Percentiles rank a stretch among this genome's conserved stretches.
Conservation (phyloP, 2,888 invertebrate species). For the Antheraea assamensis region DNA sequence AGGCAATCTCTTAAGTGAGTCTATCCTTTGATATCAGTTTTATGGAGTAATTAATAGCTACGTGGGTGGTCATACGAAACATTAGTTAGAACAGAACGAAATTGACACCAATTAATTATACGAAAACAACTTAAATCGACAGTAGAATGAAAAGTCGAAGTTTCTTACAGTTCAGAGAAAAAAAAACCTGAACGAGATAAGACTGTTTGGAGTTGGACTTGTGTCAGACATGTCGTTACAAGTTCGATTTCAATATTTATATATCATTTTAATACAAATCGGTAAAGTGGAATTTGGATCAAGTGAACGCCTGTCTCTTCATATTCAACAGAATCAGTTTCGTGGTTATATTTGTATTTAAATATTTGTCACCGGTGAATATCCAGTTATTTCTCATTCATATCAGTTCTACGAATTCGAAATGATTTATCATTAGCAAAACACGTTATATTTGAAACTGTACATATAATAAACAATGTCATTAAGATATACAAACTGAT, state of each 20-base stretch:
- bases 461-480: neutral
- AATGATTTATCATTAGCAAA: too few relatives aligned
- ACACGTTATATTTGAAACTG: neutral
- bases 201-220: slow-evolving; percentile 53
- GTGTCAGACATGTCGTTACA: slow-evolving; percentile 40
- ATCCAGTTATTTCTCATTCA: neutral
- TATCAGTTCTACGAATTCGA: too few relatives aligned
- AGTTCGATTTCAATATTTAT: slow-evolving; percentile 61
- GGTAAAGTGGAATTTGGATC: slow-evolving; percentile 21
- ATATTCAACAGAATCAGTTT: slow-evolving; percentile 6
- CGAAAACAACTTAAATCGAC: slow-evolving; percentile 49
- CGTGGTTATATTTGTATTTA: neutral
- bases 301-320: slow-evolving; percentile 10
- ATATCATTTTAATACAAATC: slow-evolving; percentile 38
- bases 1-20: neutral
- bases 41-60: slow-evolving; percentile 32
- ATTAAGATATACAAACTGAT: neutral
- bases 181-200: slow-evolving; percentile 67
- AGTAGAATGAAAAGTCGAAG: slow-evolving; percentile 49
- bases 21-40: neutral
- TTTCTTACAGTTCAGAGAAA: slow-evolving; percentile 62
- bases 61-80: slow-evolving; percentile 9
- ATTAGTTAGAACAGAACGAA: slow-evolving; percentile 6
- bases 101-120: slow-evolving; percentile 36
- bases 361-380: neutral